Conservation (phyloP, 2,888 invertebrate genomes). For the Willowsia nigromaculata region DNA sequence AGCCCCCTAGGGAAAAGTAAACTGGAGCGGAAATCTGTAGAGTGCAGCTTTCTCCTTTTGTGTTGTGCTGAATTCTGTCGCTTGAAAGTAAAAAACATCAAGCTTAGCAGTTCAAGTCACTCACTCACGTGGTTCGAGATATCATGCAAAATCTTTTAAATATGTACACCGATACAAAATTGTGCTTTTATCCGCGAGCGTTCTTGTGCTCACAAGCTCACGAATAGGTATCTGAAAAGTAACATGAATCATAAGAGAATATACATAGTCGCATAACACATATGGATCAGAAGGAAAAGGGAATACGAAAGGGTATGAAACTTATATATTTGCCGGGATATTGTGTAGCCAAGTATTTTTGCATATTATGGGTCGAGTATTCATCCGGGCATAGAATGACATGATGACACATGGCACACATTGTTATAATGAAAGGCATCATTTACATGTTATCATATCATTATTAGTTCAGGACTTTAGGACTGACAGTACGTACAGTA, state of each 20-base stretch:
- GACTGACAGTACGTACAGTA: too few species aligned
- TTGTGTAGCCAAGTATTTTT: too few species aligned
- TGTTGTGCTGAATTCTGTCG: not conserved
- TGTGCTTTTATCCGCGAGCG: not conserved
- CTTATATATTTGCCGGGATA: too few species aligned
- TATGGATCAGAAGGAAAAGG: too few species aligned
- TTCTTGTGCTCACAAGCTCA: conserved; percentile 36
- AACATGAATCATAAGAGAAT: too few species aligned
- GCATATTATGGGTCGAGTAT: too few species aligned
- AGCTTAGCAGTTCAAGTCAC: conserved; percentile 29
- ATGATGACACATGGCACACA: too few species aligned
- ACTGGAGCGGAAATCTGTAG: conserved; percentile 65
- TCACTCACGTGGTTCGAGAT: not conserved
- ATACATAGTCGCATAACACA: too few species aligned
- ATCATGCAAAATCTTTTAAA: not conserved
- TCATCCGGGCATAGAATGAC: too few species aligned
- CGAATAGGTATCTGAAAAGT: conserved; percentile 19
- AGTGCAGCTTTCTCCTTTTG: conserved; percentile 39
- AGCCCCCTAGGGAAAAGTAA: conserved; percentile 59
- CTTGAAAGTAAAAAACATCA: conserved; percentile 42
- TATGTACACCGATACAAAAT: not conserved
- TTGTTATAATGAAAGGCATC: not conserved
- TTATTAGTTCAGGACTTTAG: not conserved
- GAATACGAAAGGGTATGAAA: not conserved
- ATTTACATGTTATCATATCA: not conserved